A percentile compares a stretch with the other conserved stretches of the same genome.
Conservation (phyloP, 1,140 invertebrate genomes). For the Pemphigus obesinymphae region DNA sequence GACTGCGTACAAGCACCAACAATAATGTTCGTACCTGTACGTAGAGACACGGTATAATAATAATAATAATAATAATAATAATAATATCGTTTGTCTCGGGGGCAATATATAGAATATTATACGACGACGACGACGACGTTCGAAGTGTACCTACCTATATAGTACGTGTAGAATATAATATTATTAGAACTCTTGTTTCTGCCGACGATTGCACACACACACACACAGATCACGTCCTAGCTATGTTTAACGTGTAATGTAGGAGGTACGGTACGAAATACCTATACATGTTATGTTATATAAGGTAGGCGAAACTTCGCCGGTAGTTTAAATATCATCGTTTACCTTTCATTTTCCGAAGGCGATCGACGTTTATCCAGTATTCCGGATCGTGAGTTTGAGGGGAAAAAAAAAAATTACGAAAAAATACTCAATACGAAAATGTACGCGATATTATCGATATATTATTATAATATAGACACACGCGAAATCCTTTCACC, state of each 20-base stretch:
- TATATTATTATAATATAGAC: not conserved
- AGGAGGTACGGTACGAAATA: not conserved
- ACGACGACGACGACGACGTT: not conserved
- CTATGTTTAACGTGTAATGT: not conserved
- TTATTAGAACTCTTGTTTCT: not conserved
- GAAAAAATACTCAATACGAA: not conserved
- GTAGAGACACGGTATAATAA: no score
- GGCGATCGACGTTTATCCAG: slow-evolving; percentile 25
- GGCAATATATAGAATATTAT: not conserved
- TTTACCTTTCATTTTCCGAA: slow-evolving; percentile 39
- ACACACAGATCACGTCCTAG: not conserved
- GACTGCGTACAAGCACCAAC: no score
- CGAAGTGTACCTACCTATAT: no score
- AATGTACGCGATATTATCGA: not conserved
- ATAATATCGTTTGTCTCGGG: not conserved
- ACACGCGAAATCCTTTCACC: slow-evolving; percentile 24
- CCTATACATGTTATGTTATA: not conserved
- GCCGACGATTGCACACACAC: not conserved
- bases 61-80: no score
- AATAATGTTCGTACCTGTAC: not conserved
- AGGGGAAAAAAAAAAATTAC: not conserved
- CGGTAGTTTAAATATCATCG: not conserved
- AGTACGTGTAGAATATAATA: not conserved
- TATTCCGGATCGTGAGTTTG: slow-evolving; percentile 1
- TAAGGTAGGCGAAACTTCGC: not conserved